Base-by-base conservation (phyloP, 1,140 invertebrate genomes). In the Cydia strobilella region DNA sequence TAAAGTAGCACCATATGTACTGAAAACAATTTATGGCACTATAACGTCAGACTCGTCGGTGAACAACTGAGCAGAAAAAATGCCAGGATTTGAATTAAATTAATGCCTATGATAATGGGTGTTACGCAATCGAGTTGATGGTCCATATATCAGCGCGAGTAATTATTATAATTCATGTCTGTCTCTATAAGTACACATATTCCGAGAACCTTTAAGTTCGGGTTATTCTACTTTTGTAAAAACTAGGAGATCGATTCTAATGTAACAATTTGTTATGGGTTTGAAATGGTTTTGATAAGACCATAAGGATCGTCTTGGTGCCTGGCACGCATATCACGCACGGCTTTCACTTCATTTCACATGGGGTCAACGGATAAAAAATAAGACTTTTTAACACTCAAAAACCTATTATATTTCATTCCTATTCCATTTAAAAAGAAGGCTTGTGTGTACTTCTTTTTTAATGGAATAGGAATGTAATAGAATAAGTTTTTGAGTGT, bases 91-190 rank as follows among this genome's bases (percentile, higher is more conserved):
- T 18, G 3, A 54, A n/a, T 54, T 18, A 9, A 18, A 18, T 7
- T 18, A 54, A 54, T 18, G 18, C 54, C 7, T 23, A 59, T 20
- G 20, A 59, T 20, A 9, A 59, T 59, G 18, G 18, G 20, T 59
- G 54, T 59, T 59, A 59, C 54, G 54, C 54, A 59, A 59, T 23
- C 54, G 9, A 59, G 18, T 23, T 59, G 54, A 59, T 59, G 54
- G 7, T n/a, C 54, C 54, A 59, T 59, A 59, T 59, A 59, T 59
- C 20, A 59, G 54, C 54, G 54, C 54, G n/a, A 59, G 54, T 23
- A 59, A 59, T 59, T 59, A 59, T 59, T 59, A 23, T 59, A 23
- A 59, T 59, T 59, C 20, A 23, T 10, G 20, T 10, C 7, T 23
- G 54, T 23, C 54, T 54, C 12, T 59, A 20, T 59, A 59, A 18